Conservation (phyloP, 2,797 vertebrate species). For the Cynodonichthys magdalenae region DNA sequence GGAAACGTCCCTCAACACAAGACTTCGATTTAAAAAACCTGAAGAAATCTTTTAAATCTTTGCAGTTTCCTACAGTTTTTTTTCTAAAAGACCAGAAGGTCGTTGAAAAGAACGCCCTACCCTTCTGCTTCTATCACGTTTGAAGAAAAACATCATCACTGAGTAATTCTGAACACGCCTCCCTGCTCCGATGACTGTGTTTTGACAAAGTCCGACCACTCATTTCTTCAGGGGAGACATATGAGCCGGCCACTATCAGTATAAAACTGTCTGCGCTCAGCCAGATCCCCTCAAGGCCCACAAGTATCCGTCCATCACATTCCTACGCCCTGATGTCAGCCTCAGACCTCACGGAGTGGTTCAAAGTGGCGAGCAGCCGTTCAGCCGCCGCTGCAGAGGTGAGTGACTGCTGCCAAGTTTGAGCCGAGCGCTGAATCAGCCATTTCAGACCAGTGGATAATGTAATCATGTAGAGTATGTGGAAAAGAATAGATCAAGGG, state of each 20-base stretch:
- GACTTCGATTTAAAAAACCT: background rate
- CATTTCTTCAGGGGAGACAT: conserved; percentile 39
- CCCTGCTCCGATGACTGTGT: conserved; percentile 7
- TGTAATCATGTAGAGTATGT: conserved; percentile 56
- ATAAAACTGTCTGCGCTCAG: conserved; percentile 12
- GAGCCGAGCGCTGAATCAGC: conserved; percentile 65
- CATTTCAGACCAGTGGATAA: conserved; percentile 54
- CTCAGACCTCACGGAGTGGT: conserved; percentile 63
- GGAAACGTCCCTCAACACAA: background rate
- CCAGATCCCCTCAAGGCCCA: conserved; percentile 42
- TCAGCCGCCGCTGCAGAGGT: conserved; percentile 53
- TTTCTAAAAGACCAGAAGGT: background rate
- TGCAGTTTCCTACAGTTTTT: background rate
- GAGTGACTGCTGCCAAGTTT: conserved; percentile 64
- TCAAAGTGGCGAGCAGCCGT: conserved; percentile 50
- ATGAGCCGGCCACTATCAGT: conserved; percentile 26
- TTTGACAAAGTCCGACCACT: conserved; percentile 41
- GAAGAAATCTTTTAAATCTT: background rate
- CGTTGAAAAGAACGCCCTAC: background rate
- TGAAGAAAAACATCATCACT: background rate
- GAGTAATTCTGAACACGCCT: no score
- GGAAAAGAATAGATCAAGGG: conserved; percentile 39
- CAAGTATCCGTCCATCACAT: conserved; percentile 76
- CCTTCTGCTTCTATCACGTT: background rate
- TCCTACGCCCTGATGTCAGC: conserved; percentile 78